Evolutionary conservation across 2,797 vertebrate species (phyloP).

Genomic region (Siniperca obscura): DNA sequence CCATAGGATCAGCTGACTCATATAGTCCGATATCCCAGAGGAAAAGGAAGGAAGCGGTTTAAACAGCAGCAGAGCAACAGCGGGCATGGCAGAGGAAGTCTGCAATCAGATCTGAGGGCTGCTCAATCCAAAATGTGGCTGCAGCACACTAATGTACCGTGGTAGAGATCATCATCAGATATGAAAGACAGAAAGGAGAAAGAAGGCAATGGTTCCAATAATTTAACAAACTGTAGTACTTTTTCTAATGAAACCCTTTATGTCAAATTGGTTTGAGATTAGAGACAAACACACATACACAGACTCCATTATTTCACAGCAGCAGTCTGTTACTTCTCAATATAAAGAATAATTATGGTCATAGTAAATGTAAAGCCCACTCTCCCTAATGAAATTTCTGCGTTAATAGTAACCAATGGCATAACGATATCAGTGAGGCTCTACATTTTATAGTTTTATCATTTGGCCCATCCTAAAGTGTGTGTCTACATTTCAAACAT

Average conservation of each 20-base stretch:
- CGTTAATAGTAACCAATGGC: neutral
- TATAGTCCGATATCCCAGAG: neutral
- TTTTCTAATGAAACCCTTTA: neutral
- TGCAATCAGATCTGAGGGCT: neutral
- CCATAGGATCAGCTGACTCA: neutral
- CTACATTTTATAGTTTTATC: neutral
- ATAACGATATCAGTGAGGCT: neutral
- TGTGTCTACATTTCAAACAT: neutral
- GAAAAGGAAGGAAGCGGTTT: slow-evolving; percentile 4
- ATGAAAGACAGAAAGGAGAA: neutral
- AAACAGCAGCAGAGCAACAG: slow-evolving; percentile 11
- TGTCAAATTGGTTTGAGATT: neutral
- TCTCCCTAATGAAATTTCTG: too few relatives aligned
- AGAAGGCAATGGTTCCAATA: neutral
- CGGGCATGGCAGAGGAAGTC: neutral
- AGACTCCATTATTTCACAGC: too few relatives aligned
- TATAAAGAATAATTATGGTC: neutral
- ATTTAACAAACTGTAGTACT: neutral
- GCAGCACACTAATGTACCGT: neutral
- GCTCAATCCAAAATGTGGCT: neutral
- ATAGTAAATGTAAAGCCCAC: too few relatives aligned
- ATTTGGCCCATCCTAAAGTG: neutral
- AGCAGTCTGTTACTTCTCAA: neutral
- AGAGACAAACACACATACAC: neutral
- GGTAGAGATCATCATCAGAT: neutral